These are phyloP conservation scores for Pangasius krempfi DNA, from an alignment of 2,797 vertebrate species.

Conservation along the genomic window DNA sequence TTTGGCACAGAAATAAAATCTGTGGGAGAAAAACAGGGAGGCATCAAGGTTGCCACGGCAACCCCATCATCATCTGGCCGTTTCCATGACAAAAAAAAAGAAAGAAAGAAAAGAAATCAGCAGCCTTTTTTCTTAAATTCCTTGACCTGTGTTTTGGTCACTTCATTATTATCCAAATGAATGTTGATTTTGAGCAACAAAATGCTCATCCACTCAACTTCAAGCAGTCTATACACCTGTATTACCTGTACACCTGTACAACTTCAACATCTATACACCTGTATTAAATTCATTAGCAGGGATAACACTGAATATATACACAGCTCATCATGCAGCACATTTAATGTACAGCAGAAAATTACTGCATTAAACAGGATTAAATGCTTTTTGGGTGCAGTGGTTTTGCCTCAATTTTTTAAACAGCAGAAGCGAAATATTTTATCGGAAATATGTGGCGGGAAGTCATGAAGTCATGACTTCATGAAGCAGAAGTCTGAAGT, in stretches of 20 bases:
- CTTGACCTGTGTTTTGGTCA: not conserved
- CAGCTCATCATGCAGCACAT: not conserved
- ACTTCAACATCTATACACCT: too few relatives aligned
- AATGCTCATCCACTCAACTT: too few relatives aligned
- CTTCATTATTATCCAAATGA: not conserved
- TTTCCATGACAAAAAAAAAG: slow-evolving; percentile 57
- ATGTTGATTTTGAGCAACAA: not conserved
- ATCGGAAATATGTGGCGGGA: not conserved
- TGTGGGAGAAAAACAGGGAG: slow-evolving; percentile 17
- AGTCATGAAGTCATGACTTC: too few relatives aligned
- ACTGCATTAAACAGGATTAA: not conserved
- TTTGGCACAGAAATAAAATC: slow-evolving; percentile 41
- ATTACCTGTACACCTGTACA: too few relatives aligned
- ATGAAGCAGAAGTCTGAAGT: not conserved
- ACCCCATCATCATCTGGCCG: slow-evolving; percentile 63
- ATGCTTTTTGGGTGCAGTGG: not conserved
- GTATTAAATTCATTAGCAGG: too few relatives aligned
- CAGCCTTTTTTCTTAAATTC: not conserved
- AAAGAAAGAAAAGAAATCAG: not conserved
- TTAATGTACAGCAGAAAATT: not conserved
- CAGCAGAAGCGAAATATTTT: not conserved
- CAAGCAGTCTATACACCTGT: not conserved
- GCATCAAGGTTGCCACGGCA: slow-evolving; percentile 69
- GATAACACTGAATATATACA: not conserved
- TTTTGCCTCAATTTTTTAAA: not conserved